phyloP scores from a whole-genome alignment of 2,888 invertebrate species.

The Perdita meconis region DNA sequence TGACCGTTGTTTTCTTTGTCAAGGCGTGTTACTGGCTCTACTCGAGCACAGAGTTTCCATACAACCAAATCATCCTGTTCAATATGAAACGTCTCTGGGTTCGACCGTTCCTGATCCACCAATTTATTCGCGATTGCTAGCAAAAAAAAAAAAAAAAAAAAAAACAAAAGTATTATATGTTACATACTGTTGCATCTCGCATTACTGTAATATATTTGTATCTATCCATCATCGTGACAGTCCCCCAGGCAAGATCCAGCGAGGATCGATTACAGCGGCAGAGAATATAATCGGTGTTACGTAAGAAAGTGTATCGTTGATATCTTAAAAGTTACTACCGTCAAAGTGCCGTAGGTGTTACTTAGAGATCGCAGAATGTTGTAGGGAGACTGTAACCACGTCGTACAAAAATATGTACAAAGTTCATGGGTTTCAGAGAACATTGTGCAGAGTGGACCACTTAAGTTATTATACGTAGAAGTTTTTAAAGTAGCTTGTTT shows the following conservation, averaged over 20 bases:
- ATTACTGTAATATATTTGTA: constrained; percentile 13
- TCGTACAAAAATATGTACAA: constrained; percentile 22
- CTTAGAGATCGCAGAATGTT: constrained; percentile 4
- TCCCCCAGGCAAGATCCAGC: constrained; percentile 40
- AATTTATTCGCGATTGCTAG: constrained; percentile 21
- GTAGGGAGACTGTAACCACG: constrained; percentile 23
- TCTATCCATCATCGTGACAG: constrained; percentile 12
- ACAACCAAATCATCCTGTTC: not conserved
- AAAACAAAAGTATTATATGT: not conserved
- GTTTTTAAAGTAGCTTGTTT: not conserved
- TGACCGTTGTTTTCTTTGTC: constrained; percentile 12
- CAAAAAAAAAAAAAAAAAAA: not conserved
- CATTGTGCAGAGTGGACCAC: constrained; percentile 15
- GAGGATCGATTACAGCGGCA: constrained; percentile 19
- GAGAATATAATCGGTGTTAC: constrained; percentile 47
- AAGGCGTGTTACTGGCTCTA: not conserved
- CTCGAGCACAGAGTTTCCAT: not conserved
- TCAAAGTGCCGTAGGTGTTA: constrained; percentile 45
- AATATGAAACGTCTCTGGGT: not conserved
- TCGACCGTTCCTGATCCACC: constrained; percentile 46
- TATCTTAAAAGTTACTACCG: constrained; percentile 34
- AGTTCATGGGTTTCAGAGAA: not conserved
- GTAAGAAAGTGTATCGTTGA: constrained; percentile 32
- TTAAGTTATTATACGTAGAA: constrained; percentile 5
- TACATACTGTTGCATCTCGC: constrained; percentile 4